Evolutionary conservation across 2,888 invertebrate genomes (phyloP).

Genomic region (Dryobotodes eremita): DNA sequence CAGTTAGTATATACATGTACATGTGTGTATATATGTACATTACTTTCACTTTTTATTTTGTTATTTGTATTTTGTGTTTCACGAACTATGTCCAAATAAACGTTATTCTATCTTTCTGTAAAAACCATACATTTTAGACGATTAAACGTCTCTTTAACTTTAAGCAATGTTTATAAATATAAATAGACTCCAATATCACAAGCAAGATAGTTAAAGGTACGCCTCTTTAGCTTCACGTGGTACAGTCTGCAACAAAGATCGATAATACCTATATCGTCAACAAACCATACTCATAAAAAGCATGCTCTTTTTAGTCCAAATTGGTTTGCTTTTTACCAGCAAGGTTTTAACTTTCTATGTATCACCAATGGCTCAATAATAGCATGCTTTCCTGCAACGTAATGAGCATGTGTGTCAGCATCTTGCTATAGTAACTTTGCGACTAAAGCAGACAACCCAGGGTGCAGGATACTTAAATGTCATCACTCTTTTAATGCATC

Average conservation of each 20-base stretch:
- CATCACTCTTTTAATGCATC: neutral
- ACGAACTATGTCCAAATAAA: no score
- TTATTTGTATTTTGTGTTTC: no score
- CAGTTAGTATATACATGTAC: neutral
- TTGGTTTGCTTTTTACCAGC: no score
- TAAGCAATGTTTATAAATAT: no score
- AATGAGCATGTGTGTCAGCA: neutral
- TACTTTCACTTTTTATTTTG: no score
- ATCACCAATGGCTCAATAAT: neutral
- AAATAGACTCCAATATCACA: neutral
- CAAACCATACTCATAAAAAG: no score
- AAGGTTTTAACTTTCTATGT: no score
- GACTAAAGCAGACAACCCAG: neutral
- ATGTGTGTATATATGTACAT: no score
- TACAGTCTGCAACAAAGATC: slow-evolving; percentile 1
- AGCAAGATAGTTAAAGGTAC: neutral
- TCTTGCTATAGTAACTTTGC: neutral
- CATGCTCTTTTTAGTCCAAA: no score
- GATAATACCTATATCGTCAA: neutral
- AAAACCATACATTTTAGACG: no score
- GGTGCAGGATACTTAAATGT: neutral
- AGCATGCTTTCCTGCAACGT: neutral
- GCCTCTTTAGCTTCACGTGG: neutral
- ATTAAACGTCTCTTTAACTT: no score
- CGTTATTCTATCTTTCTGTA: no score